Base-by-base conservation (phyloP, 1,140 invertebrate genomes). In the Stegodyphus dumicola region DNA sequence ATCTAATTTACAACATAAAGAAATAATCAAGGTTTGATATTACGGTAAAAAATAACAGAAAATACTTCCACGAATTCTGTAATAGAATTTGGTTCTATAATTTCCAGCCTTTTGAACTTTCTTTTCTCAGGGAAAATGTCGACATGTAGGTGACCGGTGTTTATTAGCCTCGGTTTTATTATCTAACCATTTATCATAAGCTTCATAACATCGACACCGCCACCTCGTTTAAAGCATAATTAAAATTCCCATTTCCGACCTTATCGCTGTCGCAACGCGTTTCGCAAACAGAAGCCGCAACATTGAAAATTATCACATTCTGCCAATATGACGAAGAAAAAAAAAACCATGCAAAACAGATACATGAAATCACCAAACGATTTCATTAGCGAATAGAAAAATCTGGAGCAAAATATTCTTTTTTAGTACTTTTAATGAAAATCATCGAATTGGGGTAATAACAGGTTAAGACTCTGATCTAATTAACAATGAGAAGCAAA, bases 361-460 rank as follows among this genome's bases (percentile, higher is more conserved):
- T 6, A 9, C 56, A 17, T 54, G 70, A 75, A 54, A 51, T 53
- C n/a, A 75, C 71, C 52, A 33, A 17, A 73, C 70, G 54, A 56
- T 75, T 75, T 75, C 73, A 75, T 75, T 75, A 75, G 54, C 73
- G 73, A 71, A 49, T 18, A 49, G 13, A 48, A 75, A 60, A 64
- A 75, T 75, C 52, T 75, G 18, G 73, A 75, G 56, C 73, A 60
- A 64, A 60, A 60, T 75, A 48, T 75, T 75, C 73, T 75, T 75
- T 75, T 75, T 75, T 60, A 17, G 54, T 18, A 60, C 73, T 60
- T 33, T 33, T 75, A 75, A 75, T 75, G 73, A 60, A 75, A 75
- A 60, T 53, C 9, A 53, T 52, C n/a, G 52, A 75, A 75, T 18
- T 75, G 11, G 73, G 73, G 53, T 75, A 75, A 75, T 75, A 75